These are phyloP conservation scores for Pediacus dermestoides DNA, from an alignment of 2,888 invertebrate genomes.

Conservation along the genomic window DNA sequence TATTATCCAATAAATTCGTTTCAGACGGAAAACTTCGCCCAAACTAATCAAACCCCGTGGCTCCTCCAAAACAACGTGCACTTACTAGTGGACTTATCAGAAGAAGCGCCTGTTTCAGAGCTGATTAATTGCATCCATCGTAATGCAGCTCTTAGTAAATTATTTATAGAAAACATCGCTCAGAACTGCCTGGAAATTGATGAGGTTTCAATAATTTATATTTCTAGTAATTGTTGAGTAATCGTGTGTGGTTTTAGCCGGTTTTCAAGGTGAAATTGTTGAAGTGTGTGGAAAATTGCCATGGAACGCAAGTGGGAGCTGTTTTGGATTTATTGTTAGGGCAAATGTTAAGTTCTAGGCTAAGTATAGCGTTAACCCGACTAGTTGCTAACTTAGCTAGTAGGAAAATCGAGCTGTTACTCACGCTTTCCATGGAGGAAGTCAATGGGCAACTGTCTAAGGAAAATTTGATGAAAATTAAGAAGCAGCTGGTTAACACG, in stretches of 20 bases:
- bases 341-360: conserved; percentile 63
- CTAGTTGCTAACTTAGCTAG: conserved; percentile 71
- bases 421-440: conserved; percentile 59
- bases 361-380: conserved; percentile 60
- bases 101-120: conserved; percentile 65
- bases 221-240: conserved; percentile 7
- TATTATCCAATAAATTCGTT: neutral
- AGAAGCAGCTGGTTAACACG: conserved; percentile 58
- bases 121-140: conserved; percentile 59
- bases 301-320: conserved; percentile 68
- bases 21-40: conserved; percentile 65
- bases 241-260: conserved; percentile 50
- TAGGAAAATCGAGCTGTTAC: conserved; percentile 64
- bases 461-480: conserved; percentile 65
- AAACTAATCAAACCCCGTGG: conserved; percentile 73
- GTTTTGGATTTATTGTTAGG: conserved; percentile 62
- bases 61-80: conserved; percentile 69
- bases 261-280: conserved; percentile 66
- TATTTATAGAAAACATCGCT: conserved; percentile 69
- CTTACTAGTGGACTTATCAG: conserved; percentile 61
- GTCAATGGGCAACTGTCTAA: conserved; percentile 63
- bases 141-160: conserved; percentile 64
- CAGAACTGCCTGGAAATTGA: conserved; percentile 40
- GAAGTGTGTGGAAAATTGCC: conserved; percentile 66
- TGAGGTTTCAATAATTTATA: too few species aligned